Evolutionary conservation across 2,113 vertebrate genomes (phyloP), one percentile per base, ranked within the genome.

Genomic region (Neotragus moschatus): DNA sequence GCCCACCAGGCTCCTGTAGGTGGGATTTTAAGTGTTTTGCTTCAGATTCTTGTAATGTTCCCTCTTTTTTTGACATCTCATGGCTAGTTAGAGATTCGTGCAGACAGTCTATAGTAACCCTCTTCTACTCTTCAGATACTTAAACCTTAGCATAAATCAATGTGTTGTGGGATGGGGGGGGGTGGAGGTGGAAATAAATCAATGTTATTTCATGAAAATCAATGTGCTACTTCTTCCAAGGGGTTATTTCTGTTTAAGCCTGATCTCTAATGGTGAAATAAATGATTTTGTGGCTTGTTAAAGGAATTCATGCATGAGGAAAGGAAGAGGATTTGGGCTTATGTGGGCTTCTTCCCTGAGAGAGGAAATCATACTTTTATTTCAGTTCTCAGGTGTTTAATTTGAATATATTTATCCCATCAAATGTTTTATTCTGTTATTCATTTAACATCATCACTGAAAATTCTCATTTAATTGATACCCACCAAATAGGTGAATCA

Each of bases 151-250:
- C 47, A 17, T 84, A 81, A 94, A 47, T 66, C 94, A 90, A 30
- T 93, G 45, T 80, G 49, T 36, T 82, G 79, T n/a, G 36, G 39
- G n/a, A 23, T 7, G n/a, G 14, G 28, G 49, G 21, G 47, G 39
- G 23, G 11, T 36, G 23, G 15, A 15, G 28, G 77, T 80, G 77
- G 45, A n/a, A 51, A 21, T 80, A 80, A 89, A 92, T 97, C 80
- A 84, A 53, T 97, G 81, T 95, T 93, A 84, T 93, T 96, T 93
- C 88, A 90, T 95, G 85, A 91, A 97, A 94, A 98, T 97, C 91
- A 91, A 84, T 84, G 49, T 36, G 39, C 86, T 94, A 3, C 88
- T 96, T 97, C 94, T 97, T 97, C 77, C 63, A 97, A 81, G 77
- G 60, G 55, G 26, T 92, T 97, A 79, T 96, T 97, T 95, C 86